Conservation (phyloP, 2,797 vertebrate genomes). For the Phaenicophaeus curvirostris region DNA sequence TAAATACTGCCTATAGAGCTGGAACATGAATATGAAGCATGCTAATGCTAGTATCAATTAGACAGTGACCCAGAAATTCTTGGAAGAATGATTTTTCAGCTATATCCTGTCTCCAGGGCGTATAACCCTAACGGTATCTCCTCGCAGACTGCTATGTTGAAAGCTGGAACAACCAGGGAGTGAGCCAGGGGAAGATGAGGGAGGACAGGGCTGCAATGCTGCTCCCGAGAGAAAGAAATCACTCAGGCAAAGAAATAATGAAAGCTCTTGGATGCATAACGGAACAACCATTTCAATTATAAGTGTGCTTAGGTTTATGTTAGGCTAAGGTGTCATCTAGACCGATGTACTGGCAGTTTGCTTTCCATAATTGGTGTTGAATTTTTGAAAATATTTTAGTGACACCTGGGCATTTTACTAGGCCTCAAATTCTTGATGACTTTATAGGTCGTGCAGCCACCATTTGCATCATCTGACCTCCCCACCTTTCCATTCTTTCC, state of each 20-base stretch:
- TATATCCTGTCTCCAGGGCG: constrained; percentile 73
- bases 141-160: constrained; percentile 38
- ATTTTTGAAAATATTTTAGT: constrained; percentile 67
- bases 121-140: constrained; percentile 25
- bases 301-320: constrained; percentile 50
- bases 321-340: constrained; percentile 56
- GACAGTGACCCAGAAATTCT: constrained; percentile 92
- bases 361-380: constrained; percentile 65
- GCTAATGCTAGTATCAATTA: constrained; percentile 91
- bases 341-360: constrained; percentile 56
- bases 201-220: constrained; percentile 57
- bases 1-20: constrained; percentile 72
- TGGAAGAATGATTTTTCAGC: constrained; percentile 84
- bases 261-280: constrained; percentile 49
- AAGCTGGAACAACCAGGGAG: constrained; percentile 66
- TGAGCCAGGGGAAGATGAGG: constrained; percentile 59
- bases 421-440: constrained; percentile 66
- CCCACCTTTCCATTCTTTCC: constrained; percentile 69
- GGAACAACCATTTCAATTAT: constrained; percentile 47
- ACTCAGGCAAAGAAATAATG: constrained; percentile 54
- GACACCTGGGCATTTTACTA: constrained; percentile 56
- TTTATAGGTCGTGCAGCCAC: constrained; percentile 71
- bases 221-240: constrained; percentile 66
- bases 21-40: constrained; percentile 83
- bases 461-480: constrained; percentile 71